These are phyloP conservation scores for Yponomeuta plumbellus DNA, from an alignment of 2,888 invertebrate genomes.

Conservation along the genomic window DNA sequence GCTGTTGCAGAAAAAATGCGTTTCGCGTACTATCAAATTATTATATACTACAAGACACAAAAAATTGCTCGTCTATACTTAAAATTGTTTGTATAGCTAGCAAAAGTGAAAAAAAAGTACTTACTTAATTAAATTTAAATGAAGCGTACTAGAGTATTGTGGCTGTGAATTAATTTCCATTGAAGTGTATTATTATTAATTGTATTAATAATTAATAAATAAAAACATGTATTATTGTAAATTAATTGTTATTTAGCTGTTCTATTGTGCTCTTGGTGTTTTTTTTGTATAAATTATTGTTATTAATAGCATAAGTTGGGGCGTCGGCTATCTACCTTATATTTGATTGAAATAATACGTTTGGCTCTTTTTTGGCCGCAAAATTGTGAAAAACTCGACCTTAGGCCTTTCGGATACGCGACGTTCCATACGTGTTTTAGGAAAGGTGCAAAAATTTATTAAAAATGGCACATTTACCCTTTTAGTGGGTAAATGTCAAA, in stretches of 20 bases:
- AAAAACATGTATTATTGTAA: slow-evolving; percentile 11
- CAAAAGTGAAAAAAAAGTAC: slow-evolving; percentile 9
- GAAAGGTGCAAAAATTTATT: no score
- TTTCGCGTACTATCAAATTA: no score
- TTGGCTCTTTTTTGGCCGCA: not conserved
- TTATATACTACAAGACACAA: not conserved
- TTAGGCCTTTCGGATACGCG: no score
- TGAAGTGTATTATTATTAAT: slow-evolving; percentile 17
- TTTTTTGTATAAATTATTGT: not conserved
- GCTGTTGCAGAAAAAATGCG: no score
- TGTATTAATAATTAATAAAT: slow-evolving; percentile 1
- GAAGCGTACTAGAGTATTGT: slow-evolving; percentile 24
- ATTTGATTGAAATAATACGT: not conserved
- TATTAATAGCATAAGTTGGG: not conserved
- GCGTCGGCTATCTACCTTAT: not conserved
- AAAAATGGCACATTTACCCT: no score
- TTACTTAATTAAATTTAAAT: slow-evolving; percentile 17
- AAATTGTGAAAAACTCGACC: no score
- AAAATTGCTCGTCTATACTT: not conserved
- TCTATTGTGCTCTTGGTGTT: slow-evolving; percentile 10
- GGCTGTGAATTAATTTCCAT: slow-evolving; percentile 30
- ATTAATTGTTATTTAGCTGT: slow-evolving; percentile 12
- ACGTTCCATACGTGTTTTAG: no score
- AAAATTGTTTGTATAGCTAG: not conserved
- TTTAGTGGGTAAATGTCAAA: not conserved